Evolutionary conservation across 2,113 vertebrate species (phyloP).

Genomic region (Megaceryle maxima): DNA sequence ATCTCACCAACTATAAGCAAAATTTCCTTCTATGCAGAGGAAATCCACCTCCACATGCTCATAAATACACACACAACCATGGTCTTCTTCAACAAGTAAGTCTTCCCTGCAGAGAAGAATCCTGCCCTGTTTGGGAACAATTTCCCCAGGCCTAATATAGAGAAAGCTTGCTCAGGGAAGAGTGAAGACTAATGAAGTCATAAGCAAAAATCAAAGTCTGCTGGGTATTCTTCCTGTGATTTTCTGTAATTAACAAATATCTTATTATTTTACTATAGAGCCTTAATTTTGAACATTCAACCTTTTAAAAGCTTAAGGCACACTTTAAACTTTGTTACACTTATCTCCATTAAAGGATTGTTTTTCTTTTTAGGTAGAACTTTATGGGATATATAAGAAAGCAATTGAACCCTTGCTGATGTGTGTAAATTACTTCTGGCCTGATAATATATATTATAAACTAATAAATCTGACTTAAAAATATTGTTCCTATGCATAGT

Average conservation of each 20-base stretch:
- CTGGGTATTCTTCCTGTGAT: neutral
- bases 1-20: neutral
- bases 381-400: neutral
- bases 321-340: neutral
- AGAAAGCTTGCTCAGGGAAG: neutral
- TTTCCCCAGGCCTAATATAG: neutral
- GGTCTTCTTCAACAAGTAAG: neutral
- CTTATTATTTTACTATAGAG: conserved; percentile 3
- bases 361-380: neutral
- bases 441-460: neutral
- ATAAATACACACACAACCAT: neutral
- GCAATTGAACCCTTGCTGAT: neutral
- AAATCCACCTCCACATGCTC: neutral
- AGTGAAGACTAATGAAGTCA: neutral
- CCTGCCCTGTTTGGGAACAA: neutral
- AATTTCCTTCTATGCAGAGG: neutral
- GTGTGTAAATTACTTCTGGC: conserved; percentile 1
- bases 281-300: conserved; percentile 10
- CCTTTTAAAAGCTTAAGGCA: neutral
- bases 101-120: neutral
- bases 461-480: conserved; percentile 49
- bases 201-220: neutral
- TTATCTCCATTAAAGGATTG: neutral
- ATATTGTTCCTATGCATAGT: neutral
- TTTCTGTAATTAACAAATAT: neutral